phyloP scores from a whole-genome alignment of 30 jellyfish, hydroid and myxozoan species.

The Turritopsis rubra region DNA sequence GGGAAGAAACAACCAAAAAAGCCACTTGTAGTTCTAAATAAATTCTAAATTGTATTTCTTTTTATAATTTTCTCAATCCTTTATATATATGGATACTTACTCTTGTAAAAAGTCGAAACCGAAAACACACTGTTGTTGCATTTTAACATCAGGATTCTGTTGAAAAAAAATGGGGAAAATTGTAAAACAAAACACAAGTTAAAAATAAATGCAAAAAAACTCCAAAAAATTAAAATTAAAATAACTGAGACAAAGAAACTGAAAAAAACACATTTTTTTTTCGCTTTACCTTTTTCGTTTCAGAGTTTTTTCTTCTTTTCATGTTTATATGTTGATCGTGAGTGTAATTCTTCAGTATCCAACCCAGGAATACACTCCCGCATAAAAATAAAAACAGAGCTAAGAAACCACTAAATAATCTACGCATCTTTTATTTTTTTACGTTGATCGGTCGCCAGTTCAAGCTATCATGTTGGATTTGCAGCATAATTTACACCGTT shows the following conservation, averaged over 20 bases:
- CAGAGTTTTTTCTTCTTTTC: background rate
- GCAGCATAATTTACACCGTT: background rate
- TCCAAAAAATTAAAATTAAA: too few species aligned
- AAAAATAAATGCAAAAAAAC: background rate
- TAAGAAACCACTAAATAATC: background rate
- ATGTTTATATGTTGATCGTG: background rate
- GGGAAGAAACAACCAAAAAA: too few species aligned
- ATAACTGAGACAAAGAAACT: background rate
- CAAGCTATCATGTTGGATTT: background rate
- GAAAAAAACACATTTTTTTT: too few species aligned
- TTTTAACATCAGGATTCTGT: background rate
- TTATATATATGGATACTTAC: background rate
- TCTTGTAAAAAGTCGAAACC: background rate
- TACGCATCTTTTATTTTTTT: background rate
- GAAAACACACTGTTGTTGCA: background rate
- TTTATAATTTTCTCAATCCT: background rate
- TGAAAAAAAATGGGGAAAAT: background rate
- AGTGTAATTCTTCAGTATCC: background rate
- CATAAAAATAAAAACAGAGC: background rate
- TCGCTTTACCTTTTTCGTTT: background rate
- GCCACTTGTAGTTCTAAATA: too few species aligned
- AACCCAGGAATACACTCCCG: background rate
- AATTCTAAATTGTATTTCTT: too few species aligned
- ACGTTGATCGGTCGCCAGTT: too few species aligned
- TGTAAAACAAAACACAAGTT: background rate